Base-by-base conservation (phyloP, 2,113 vertebrate genomes). In the Hippolais icterina region DNA sequence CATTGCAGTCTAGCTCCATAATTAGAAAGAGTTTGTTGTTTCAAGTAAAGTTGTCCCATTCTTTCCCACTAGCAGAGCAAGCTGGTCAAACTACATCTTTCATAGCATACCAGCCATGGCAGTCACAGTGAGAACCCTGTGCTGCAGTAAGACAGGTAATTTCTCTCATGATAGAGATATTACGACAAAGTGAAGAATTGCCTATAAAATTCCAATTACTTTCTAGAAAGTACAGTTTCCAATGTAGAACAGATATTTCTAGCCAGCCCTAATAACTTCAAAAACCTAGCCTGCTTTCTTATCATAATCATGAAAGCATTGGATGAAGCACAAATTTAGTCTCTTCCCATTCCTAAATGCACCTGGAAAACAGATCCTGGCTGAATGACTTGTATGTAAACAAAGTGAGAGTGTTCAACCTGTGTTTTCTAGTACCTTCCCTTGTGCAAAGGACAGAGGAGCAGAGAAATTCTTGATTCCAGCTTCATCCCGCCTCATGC, bases 401-500 rank as follows among this genome's bases (percentile, higher is more conserved):
- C 1, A 2, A 83, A 6, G 29, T 24, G 28, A 46, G 42, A 72
- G 5, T 0, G 0, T 14, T 41, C 14, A 35, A n/a, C 12, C 16
- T 66, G 35, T 25, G 35, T 50, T 87, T 68, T 52, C 44, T 27
- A 28, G 33, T 35, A 39, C 25, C 44, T 69, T 41, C 6, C 29
- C 50, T 71, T 52, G 10, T 75, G 66, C 50, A 61, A 61, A 87
- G 23, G 50, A 59, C 41, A 44, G 12, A 28, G 41, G 8, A 23
- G 13, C 1, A 2, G n/a, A 68, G 28, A 53, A 78, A 53, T 19
- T 19, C 49, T 82, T 79, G 57, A 37, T 52, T 76, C 7, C 28
- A 25, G 27, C n/a, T 37, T 79, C 1, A 1, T 47, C 28, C 17
- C 23, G 25, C 24, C 9, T 61, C 33, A 42, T 17, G 41, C 15